Conservation (phyloP, 2,113 vertebrate species). For the Gorsachius goisagi region DNA sequence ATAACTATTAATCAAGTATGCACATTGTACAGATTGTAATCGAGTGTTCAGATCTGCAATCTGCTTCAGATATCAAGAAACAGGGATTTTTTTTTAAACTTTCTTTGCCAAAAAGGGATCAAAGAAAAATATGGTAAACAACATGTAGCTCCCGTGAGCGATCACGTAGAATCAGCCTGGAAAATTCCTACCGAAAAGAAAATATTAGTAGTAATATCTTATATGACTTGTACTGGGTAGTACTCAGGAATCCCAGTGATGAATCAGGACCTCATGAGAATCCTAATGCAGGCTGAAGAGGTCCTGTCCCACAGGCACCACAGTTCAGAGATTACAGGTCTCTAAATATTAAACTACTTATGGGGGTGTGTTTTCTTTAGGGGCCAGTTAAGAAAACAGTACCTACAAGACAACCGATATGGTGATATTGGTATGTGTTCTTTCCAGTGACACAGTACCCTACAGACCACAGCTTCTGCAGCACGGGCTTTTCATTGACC, state of each 20-base stretch:
- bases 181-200: not conserved
- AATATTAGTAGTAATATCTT: not conserved
- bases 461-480: not conserved
- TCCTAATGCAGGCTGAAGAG: not conserved
- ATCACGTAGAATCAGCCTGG: not conserved
- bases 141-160: not conserved
- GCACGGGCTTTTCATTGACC: not conserved
- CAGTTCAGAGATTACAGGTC: not conserved
- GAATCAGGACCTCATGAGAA: not conserved
- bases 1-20: constrained; percentile 1
- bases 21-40: not conserved
- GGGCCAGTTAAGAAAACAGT: not conserved
- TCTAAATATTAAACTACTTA: not conserved
- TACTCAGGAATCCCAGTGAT: not conserved
- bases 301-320: not conserved
- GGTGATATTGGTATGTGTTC: not conserved
- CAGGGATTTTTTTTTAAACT: not conserved
- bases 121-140: not conserved
- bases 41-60: not conserved
- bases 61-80: not conserved
- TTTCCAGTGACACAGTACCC: not conserved
- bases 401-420: not conserved
- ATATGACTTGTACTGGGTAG: not conserved
- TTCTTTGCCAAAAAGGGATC: not conserved
- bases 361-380: not conserved